Base-by-base conservation (phyloP, 2,888 invertebrate genomes). In the Malacosoma neustria region DNA sequence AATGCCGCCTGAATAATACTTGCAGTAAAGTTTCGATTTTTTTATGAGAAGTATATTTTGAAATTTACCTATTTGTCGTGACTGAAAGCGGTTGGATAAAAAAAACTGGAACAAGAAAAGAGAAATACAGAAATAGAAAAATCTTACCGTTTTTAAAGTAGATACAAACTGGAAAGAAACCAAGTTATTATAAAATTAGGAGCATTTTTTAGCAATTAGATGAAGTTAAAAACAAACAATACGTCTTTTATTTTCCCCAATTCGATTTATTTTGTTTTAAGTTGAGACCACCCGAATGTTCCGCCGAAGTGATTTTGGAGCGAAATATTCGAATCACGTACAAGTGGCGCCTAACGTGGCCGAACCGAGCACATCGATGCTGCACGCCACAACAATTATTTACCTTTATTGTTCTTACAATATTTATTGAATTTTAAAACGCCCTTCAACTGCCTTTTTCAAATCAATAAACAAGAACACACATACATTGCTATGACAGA, bases 261-360 rank as follows among this genome's bases (percentile, higher is more conserved):
- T 22, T 22, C 22, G 22, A 22, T 22, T 22, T 22, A 35, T 33
- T 30, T 41, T 33, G 14, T 34, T 39, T 40, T 29, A 29, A 36
- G 34, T 46, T 43, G 32, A 39, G 46, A 41, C 32, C 39, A 39
- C 35, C 36, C 32, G 35, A 43, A 37, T 4, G 22, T 22, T 22
- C 5, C 22, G 6, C 22, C 9, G 22, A 22, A 22, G 5, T 22
- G 22, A 22, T 22, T 22, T 22, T 22, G 22, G 22, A 13, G 11
- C 3, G 13, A 14, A 6, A 30, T 35, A 61, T 57, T 61, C 60
- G 1, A 15, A 51, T 53, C 59, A 65, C 63, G 62, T 54, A 51
- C 37, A 47, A 47, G 42, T 53, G 57, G 51, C 59, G 53, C 57
- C 55, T 50, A 48, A 46, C 46, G 48, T 44, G 45, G 22, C 22